These are phyloP conservation scores for Pristis pectinata DNA, from an alignment of 2,797 vertebrate species.

Conservation along the genomic window DNA sequence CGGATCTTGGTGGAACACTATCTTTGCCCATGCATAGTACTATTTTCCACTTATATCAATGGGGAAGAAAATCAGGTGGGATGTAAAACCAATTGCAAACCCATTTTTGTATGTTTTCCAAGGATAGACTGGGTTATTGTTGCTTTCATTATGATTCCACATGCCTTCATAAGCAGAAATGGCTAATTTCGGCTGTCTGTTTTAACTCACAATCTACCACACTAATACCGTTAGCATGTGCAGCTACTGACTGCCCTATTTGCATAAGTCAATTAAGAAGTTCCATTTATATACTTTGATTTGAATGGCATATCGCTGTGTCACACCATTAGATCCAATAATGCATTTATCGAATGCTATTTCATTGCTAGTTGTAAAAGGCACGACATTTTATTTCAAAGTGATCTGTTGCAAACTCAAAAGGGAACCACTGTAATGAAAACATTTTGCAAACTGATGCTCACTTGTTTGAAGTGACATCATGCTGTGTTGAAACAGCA, in stretches of 20 bases:
- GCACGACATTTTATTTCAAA: not conserved
- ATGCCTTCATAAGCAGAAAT: not conserved
- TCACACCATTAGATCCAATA: not conserved
- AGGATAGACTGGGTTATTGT: too few species aligned
- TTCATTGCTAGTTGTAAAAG: not conserved
- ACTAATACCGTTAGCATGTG: not conserved
- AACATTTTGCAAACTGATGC: not conserved
- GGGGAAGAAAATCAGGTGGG: not conserved
- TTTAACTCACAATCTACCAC: not conserved
- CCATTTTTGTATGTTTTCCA: not conserved
- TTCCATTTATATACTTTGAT: not conserved
- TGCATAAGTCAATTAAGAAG: not conserved
- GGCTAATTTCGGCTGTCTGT: not conserved
- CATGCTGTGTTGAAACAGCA: not conserved
- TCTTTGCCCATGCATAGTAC: not conserved
- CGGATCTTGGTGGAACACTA: not conserved
- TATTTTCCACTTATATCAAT: not conserved
- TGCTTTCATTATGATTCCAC: not conserved
- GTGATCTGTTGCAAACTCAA: conserved; percentile 9
- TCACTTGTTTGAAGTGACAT: not conserved
- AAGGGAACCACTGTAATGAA: not conserved
- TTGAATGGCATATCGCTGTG: not conserved
- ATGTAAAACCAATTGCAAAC: not conserved
- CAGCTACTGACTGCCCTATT: not conserved
- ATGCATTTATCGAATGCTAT: not conserved